These are phyloP conservation scores for Rattus rattus DNA, from an alignment of 2,113 vertebrate genomes.

Conservation along the genomic window DNA sequence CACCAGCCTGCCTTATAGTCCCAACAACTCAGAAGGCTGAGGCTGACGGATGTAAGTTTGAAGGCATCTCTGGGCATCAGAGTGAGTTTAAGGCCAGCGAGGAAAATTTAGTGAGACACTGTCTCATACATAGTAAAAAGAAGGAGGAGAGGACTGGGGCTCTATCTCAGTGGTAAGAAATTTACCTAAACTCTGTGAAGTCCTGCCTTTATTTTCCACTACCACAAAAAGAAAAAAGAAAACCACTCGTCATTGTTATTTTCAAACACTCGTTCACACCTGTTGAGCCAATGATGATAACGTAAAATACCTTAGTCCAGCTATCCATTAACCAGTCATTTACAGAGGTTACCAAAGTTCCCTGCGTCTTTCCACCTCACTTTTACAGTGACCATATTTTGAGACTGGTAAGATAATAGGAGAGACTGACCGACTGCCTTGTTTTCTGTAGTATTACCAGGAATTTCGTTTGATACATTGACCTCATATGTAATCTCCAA, in stretches of 20 bases:
- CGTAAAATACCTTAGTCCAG: constrained; percentile 15
- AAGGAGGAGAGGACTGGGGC: neutral
- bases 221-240: neutral
- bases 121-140: neutral
- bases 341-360: neutral
- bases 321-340: neutral
- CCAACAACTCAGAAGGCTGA: neutral
- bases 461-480: constrained; percentile 9
- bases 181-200: neutral
- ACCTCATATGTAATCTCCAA: neutral
- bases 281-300: constrained; percentile 32
- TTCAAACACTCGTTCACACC: neutral
- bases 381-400: constrained; percentile 32
- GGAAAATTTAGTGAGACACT: neutral
- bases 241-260: neutral
- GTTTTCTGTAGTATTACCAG: neutral
- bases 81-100: neutral
- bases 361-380: neutral
- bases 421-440: neutral
- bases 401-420: neutral
- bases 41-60: neutral
- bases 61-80: neutral
- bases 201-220: neutral
- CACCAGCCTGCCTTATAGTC: neutral
- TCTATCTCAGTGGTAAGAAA: too few relatives aligned